Percentiles rank a stretch among this genome's conserved stretches.
These are phyloP conservation scores for Homarus americanus DNA, from an alignment of 1,140 invertebrate genomes.

Conservation along the genomic window DNA sequence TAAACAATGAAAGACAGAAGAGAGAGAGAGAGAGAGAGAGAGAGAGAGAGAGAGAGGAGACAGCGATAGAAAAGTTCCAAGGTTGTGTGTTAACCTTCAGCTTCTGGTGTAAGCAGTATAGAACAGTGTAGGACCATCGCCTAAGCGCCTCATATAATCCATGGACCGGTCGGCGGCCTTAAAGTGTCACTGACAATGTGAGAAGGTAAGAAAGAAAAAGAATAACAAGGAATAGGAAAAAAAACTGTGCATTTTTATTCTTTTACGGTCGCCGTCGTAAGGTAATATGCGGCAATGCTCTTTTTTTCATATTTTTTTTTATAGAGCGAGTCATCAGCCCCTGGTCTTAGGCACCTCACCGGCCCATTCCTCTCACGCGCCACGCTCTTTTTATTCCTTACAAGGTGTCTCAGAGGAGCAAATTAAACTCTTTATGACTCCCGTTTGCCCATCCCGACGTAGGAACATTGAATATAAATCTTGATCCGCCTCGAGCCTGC, in stretches of 20 bases:
- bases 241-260: neutral
- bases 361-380: neutral
- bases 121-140: neutral
- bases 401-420: slow-evolving; percentile 27
- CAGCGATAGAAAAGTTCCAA: no score
- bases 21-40: no score
- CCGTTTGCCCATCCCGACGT: slow-evolving; percentile 15
- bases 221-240: neutral
- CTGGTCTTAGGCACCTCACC: no score
- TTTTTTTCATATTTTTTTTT: neutral
- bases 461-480: slow-evolving; percentile 45
- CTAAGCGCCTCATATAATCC: neutral
- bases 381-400: neutral
- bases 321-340: neutral
- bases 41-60: no score
- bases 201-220: neutral
- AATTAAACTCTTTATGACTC: slow-evolving; percentile 40
- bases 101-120: no score
- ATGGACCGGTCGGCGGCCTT: no score
- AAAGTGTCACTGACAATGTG: no score
- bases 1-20: no score
- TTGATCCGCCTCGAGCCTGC: slow-evolving; percentile 25
- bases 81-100: no score
- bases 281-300: neutral
- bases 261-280: neutral